A percentile compares a stretch with the other conserved stretches of the same genome.
Conservation (phyloP, 1,140 invertebrate genomes). For the Tetragnatha versicolor region DNA sequence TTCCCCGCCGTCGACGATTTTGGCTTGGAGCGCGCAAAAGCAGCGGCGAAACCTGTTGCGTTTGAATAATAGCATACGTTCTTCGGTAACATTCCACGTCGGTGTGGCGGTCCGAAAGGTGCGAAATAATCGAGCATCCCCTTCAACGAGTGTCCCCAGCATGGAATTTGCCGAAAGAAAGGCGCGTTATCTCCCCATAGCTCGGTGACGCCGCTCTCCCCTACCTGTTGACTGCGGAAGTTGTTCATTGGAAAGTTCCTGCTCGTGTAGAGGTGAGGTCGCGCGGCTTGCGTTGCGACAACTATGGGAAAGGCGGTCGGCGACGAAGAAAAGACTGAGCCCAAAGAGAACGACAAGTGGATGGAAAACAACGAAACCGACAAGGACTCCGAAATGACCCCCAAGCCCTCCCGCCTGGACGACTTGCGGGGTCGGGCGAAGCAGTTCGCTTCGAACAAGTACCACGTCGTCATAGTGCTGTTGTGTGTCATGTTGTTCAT, state of each 20-base stretch:
- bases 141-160: not conserved
- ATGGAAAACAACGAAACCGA: slow-evolving; percentile 45
- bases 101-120: not conserved
- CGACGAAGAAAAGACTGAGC: slow-evolving; percentile 51
- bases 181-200: not conserved
- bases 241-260: not conserved
- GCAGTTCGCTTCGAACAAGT: slow-evolving; percentile 36
- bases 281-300: slow-evolving; percentile 15
- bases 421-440: slow-evolving; percentile 28
- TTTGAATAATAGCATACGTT: not conserved
- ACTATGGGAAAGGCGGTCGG: slow-evolving; percentile 35
- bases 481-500: slow-evolving; percentile 33
- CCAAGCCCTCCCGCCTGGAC: slow-evolving; percentile 12
- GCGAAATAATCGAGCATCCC: not conserved
- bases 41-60: slow-evolving; percentile 11
- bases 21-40: not conserved
- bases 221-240: not conserved
- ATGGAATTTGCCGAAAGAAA: not conserved
- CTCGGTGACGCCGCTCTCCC: not conserved
- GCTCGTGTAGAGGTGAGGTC: not conserved
- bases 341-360: slow-evolving; percentile 53
- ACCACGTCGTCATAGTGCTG: slow-evolving; percentile 35
- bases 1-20: not conserved
- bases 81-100: not conserved
- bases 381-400: slow-evolving; percentile 30